Percentiles rank a stretch among this genome's conserved stretches.
These are phyloP conservation scores for Labroides dimidiatus DNA, from an alignment of 2,797 vertebrate genomes.

Conservation along the genomic window DNA sequence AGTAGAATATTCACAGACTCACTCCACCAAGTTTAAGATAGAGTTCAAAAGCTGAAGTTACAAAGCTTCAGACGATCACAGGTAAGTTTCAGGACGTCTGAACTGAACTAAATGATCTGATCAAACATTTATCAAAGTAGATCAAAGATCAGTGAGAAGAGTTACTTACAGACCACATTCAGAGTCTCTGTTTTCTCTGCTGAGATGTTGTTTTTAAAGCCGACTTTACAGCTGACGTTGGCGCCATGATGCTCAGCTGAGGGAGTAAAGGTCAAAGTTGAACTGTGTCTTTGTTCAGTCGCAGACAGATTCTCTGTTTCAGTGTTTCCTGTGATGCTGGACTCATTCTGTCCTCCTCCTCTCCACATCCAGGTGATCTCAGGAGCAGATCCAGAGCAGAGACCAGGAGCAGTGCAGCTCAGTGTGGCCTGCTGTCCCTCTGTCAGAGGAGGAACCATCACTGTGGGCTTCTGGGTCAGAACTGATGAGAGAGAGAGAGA, in stretches of 20 bases:
- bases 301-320: no score
- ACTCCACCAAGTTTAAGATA: no score
- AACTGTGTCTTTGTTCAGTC: slow-evolving; percentile 8
- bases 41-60: no score
- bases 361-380: slow-evolving; percentile 57
- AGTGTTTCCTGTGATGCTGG: neutral
- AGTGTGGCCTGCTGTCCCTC: slow-evolving; percentile 44
- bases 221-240: slow-evolving; percentile 4
- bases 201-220: neutral
- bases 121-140: no score
- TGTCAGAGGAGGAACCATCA: slow-evolving; percentile 42
- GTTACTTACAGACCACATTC: slow-evolving; percentile 49
- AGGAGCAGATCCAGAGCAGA: slow-evolving; percentile 54
- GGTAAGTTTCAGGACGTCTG: no score
- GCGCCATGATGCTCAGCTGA: slow-evolving; percentile 17
- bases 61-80: no score
- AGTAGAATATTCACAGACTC: no score
- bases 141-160: no score
- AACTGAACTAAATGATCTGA: no score
- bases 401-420: slow-evolving; percentile 62
- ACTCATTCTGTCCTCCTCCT: neutral
- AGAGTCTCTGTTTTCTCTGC: slow-evolving; percentile 17
- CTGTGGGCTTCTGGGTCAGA: slow-evolving; percentile 49
- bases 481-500: no score
- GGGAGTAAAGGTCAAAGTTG: slow-evolving; percentile 25